Evolutionary conservation across 2,888 invertebrate genomes (phyloP).

Genomic region (Pammene fasciana): DNA sequence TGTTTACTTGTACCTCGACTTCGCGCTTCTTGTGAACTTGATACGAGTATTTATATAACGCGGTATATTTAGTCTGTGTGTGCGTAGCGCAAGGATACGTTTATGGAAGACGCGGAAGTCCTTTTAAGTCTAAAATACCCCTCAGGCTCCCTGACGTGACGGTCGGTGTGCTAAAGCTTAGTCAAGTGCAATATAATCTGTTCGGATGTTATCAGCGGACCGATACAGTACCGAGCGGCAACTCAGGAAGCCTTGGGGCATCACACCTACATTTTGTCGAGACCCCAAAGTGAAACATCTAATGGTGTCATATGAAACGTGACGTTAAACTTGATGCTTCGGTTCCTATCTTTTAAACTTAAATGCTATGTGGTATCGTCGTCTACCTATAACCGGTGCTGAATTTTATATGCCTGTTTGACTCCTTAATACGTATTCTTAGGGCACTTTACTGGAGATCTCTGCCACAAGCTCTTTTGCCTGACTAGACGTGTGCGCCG

Average conservation of each 20-base stretch:
- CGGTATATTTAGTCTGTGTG: not conserved
- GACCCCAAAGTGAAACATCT: not conserved
- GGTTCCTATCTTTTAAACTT: no score
- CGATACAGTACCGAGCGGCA: not conserved
- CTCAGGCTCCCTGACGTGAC: not conserved
- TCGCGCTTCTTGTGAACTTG: no score
- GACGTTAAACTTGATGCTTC: no score
- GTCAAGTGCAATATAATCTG: slow-evolving; percentile 4
- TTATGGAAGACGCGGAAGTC: not conserved
- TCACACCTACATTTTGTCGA: not conserved
- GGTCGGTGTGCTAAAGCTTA: not conserved
- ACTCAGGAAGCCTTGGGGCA: not conserved
- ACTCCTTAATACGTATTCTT: no score
- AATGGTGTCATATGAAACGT: not conserved
- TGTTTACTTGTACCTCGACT: no score
- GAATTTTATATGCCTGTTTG: no score
- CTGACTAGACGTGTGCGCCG: no score
- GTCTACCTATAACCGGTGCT: no score
- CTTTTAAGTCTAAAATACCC: not conserved
- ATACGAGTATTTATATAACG: no score
- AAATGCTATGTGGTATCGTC: no score
- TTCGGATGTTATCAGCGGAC: slow-evolving; percentile 3
- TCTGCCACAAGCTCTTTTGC: no score
- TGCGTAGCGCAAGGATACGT: not conserved
- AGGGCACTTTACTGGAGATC: no score